A percentile compares a stretch with the other conserved stretches of the same genome.
These are phyloP conservation scores for Lepus europaeus DNA, from an alignment of 2,113 vertebrate species.

Conservation along the genomic window DNA sequence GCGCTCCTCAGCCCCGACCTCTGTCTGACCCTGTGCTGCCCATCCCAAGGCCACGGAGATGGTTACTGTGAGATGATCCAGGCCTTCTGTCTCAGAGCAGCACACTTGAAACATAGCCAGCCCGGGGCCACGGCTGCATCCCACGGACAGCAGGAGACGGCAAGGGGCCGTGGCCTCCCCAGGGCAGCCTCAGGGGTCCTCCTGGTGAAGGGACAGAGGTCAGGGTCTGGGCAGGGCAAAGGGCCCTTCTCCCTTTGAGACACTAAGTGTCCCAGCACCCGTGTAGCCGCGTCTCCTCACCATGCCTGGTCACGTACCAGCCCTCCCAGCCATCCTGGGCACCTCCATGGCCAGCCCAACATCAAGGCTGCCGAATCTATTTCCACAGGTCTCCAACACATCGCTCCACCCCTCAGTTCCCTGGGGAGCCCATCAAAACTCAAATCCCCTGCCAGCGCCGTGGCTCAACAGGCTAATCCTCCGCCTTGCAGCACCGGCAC, in stretches of 20 bases:
- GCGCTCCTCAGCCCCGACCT: conserved; percentile 38
- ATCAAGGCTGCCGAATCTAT: neutral
- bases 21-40: neutral
- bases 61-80: neutral
- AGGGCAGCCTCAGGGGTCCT: neutral
- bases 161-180: too few species aligned
- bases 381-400: neutral
- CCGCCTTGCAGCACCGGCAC: too few species aligned
- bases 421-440: neutral
- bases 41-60: conserved; percentile 64
- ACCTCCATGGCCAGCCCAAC: neutral
- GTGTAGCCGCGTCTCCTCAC: neutral
- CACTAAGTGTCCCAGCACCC: neutral
- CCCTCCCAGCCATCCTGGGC: neutral
- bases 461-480: too few species aligned
- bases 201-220: too few species aligned
- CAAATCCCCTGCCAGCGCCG: neutral
- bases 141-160: neutral
- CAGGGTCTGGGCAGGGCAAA: neutral
- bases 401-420: neutral
- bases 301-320: neutral
- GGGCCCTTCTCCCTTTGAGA: neutral
- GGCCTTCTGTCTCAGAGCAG: neutral
- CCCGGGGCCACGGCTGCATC: too few species aligned
- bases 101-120: too few species aligned